Percentiles rank a stretch among this genome's conserved stretches.
These are phyloP conservation scores for Capitulum mitella DNA, from an alignment of 2,888 invertebrate species.

Conservation along the genomic window DNA sequence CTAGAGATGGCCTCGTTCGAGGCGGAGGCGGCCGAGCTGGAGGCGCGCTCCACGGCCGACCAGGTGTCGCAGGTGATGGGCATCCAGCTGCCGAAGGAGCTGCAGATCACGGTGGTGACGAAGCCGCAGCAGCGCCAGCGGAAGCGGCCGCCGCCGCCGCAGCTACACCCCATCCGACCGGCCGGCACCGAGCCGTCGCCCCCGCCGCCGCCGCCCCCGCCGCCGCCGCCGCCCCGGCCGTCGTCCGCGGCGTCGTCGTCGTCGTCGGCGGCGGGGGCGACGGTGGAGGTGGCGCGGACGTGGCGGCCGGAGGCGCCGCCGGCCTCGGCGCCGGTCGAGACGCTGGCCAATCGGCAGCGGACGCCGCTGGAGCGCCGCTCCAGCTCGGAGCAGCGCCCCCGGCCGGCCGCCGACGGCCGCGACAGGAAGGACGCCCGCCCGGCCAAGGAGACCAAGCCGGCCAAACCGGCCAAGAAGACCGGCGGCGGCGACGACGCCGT, in stretches of 20 bases:
- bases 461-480: background rate
- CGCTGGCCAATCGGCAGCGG: constrained; percentile 2
- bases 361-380: constrained; percentile 9
- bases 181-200: no score
- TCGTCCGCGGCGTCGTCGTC: background rate
- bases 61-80: constrained; percentile 16
- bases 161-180: background rate
- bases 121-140: background rate
- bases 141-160: background rate
- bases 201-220: background rate
- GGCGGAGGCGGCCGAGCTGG: constrained; percentile 9
- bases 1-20: constrained; percentile 22
- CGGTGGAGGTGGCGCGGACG: constrained; percentile 7
- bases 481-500: background rate
- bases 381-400: background rate
- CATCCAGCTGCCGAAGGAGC: constrained; percentile 25
- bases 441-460: background rate
- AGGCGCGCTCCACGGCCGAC: constrained; percentile 9
- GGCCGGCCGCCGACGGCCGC: background rate
- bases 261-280: background rate
- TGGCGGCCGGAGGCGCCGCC: background rate
- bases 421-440: background rate
- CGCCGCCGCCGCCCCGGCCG: background rate
- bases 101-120: constrained; percentile 23
- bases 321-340: background rate